These are phyloP conservation scores for Hylaeus volcanicus DNA, from an alignment of 1,140 invertebrate species.

Conservation along the genomic window DNA sequence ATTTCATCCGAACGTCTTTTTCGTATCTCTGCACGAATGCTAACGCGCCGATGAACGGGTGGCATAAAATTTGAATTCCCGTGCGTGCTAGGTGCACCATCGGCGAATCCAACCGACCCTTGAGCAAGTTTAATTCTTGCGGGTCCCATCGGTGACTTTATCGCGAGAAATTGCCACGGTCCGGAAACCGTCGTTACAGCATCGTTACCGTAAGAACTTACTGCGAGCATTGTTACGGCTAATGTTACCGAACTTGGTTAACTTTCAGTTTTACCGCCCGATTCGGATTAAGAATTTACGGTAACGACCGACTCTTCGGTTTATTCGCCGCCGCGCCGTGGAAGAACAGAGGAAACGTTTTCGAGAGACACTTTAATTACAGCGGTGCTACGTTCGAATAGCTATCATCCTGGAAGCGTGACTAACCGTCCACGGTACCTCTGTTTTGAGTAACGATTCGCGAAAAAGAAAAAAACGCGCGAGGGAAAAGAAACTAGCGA, in stretches of 20 bases:
- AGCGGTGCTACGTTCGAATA: constrained; percentile 9
- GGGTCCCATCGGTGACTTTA: constrained; percentile 80
- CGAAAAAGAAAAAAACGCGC: too few species aligned
- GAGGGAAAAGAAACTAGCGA: not conserved
- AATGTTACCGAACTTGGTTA: constrained; percentile 79
- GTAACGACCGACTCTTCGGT: constrained; percentile 72
- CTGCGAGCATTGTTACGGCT: constrained; percentile 78
- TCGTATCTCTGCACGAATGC: too few species aligned
- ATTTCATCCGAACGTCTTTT: not conserved
- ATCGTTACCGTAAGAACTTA: constrained; percentile 81
- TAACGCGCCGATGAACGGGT: not conserved
- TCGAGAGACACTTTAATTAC: constrained; percentile 55
- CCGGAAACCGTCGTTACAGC: constrained; percentile 78
- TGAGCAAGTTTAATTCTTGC: constrained; percentile 77
- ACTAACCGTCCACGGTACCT: not conserved
- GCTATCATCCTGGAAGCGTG: constrained; percentile 33
- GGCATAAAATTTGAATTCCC: constrained; percentile 63
- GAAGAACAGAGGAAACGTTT: constrained; percentile 50
- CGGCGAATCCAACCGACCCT: constrained; percentile 69
- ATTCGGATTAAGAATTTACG: constrained; percentile 81
- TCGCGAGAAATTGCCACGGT: constrained; percentile 76
- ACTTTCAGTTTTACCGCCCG: constrained; percentile 80
- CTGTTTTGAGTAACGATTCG: not conserved
- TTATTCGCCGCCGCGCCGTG: constrained; percentile 47
- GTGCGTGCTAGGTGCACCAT: constrained; percentile 50